phyloP scores from a whole-genome alignment of 2,113 vertebrate genomes.

The Aix galericulata region DNA sequence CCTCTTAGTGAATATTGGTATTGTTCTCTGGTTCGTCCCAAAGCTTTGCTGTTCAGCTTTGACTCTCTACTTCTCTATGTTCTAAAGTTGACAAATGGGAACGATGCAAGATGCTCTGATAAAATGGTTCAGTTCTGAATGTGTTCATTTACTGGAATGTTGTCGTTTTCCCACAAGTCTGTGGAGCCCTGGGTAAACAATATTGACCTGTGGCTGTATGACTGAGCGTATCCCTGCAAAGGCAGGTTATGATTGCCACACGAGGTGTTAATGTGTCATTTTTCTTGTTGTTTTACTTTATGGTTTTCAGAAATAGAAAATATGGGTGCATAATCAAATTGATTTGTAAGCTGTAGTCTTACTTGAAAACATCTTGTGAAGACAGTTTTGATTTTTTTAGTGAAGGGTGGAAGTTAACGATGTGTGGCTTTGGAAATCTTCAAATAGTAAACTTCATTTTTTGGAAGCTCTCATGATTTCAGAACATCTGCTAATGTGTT shows the following conservation, averaged over 20 bases:
- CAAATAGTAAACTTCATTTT: background rate
- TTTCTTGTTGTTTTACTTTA: background rate
- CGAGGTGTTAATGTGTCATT: background rate
- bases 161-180: background rate
- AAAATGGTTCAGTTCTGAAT: background rate
- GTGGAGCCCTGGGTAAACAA: background rate
- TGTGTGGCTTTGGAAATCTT: background rate
- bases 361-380: background rate
- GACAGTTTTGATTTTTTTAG: background rate
- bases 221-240: background rate
- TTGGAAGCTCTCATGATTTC: background rate
- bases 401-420: background rate
- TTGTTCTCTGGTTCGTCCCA: conserved; percentile 1
- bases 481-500: conserved; percentile 4
- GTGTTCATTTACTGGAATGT: background rate
- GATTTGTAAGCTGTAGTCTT: background rate
- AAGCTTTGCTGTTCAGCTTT: conserved; percentile 29
- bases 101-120: background rate
- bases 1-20: conserved; percentile 56
- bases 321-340: background rate
- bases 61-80: background rate
- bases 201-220: accelerated
- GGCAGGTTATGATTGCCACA: background rate
- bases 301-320: background rate
- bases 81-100: background rate